A percentile compares a stretch with the other conserved stretches of the same genome.
These are phyloP conservation scores for Pemphredon lugubris DNA, from an alignment of 2,888 invertebrate genomes.

Conservation along the genomic window DNA sequence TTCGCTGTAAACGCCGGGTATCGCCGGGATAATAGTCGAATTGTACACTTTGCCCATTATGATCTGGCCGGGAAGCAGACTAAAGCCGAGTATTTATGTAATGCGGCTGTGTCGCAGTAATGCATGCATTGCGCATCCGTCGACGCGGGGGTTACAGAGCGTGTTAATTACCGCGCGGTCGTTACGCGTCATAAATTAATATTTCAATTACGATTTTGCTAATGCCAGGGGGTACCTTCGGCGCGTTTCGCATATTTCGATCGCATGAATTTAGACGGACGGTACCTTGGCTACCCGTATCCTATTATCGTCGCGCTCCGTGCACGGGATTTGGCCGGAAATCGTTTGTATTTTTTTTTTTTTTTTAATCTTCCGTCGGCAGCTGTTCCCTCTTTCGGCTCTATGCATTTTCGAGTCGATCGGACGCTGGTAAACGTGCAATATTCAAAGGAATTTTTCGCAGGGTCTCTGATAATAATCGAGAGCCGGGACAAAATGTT, in stretches of 20 bases:
- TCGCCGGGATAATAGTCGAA: slow-evolving; percentile 70
- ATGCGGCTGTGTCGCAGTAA: slow-evolving; percentile 71
- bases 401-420: too few species aligned
- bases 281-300: not conserved
- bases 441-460: too few species aligned
- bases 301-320: not conserved
- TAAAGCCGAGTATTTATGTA: slow-evolving; percentile 77
- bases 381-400: too few species aligned
- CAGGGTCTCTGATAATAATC: too few species aligned
- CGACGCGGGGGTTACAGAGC: slow-evolving; percentile 72
- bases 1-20: slow-evolving; percentile 64
- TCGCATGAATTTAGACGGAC: slow-evolving; percentile 9
- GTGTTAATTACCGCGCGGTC: slow-evolving; percentile 77
- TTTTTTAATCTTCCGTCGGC: too few species aligned
- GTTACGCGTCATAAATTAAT: slow-evolving; percentile 78
- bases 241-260: slow-evolving; percentile 44
- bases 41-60: slow-evolving; percentile 74
- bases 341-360: not conserved
- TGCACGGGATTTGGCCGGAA: not conserved
- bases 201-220: slow-evolving; percentile 78
- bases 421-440: too few species aligned
- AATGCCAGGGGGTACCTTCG: slow-evolving; percentile 63
- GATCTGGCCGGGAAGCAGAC: slow-evolving; percentile 67
- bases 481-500: too few species aligned
- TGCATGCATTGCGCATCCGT: slow-evolving; percentile 75